Conservation (phyloP, 92 coral and sea anemone genomes). For the Epizoanthus illoricatus region DNA sequence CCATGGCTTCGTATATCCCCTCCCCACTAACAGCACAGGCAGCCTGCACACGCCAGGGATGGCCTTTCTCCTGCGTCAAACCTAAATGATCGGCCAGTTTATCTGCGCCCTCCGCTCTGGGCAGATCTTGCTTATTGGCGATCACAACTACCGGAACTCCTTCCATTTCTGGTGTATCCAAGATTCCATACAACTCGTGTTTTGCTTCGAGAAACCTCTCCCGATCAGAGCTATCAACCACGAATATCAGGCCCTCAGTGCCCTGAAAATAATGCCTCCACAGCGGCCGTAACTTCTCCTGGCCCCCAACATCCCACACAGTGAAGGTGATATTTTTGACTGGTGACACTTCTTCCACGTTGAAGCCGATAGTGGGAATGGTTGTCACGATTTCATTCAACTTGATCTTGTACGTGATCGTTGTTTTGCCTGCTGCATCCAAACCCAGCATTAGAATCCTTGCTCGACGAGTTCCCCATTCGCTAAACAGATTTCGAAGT, state of each 20-base stretch:
- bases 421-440: conserved; percentile 67
- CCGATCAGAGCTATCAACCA: conserved; percentile 62
- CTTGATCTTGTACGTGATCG: conserved; percentile 59
- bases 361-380: conserved; percentile 67
- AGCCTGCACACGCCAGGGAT: conserved; percentile 65
- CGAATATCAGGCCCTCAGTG: conserved; percentile 62
- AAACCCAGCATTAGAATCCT: no score
- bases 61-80: conserved; percentile 29
- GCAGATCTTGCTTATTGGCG: conserved; percentile 76
- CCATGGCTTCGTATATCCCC: conserved; percentile 62
- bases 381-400: conserved; percentile 49
- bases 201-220: conserved; percentile 52
- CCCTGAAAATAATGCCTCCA: conserved; percentile 78
- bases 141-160: conserved; percentile 60
- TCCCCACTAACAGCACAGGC: conserved; percentile 63
- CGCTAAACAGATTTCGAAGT: no score
- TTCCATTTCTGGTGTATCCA: conserved; percentile 45
- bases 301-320: conserved; percentile 74
- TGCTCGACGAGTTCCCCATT: no score
- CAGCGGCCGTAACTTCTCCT: conserved; percentile 58
- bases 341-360: conserved; percentile 60
- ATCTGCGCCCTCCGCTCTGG: conserved; percentile 46
- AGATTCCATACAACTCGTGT: conserved; percentile 47
- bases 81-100: conserved; percentile 48
- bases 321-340: conserved; percentile 61